Conservation (phyloP, 2,888 invertebrate genomes). For the Stenodera caucasica region DNA sequence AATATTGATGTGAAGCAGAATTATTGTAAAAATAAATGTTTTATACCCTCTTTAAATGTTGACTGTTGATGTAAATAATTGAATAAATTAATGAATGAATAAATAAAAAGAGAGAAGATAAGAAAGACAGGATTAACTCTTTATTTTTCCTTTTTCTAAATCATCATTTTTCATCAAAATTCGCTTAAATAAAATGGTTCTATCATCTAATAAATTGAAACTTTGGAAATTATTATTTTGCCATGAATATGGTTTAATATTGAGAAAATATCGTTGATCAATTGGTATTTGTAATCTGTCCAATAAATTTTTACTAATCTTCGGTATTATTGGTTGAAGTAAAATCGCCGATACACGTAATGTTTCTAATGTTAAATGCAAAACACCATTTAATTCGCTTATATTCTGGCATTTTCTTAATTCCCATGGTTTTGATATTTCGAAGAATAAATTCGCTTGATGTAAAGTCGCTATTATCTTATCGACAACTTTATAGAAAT, state of each 20-base stretch:
- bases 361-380: slow-evolving; percentile 84
- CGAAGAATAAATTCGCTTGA: slow-evolving; percentile 83
- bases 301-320: slow-evolving; percentile 67
- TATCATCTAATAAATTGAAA: slow-evolving; percentile 24
- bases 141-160: slow-evolving; percentile 12
- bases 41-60: slow-evolving; percentile 45
- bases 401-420: slow-evolving; percentile 66
- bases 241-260: slow-evolving; percentile 52
- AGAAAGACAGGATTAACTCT: slow-evolving; percentile 17
- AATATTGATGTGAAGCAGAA: slow-evolving; percentile 29
- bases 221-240: slow-evolving; percentile 34
- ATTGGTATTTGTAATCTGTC: slow-evolving; percentile 64
- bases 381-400: slow-evolving; percentile 68
- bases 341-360: slow-evolving; percentile 78
- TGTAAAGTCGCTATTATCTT: slow-evolving; percentile 73
- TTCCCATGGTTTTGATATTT: slow-evolving; percentile 86
- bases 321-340: slow-evolving; percentile 85
- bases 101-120: slow-evolving; percentile 22
- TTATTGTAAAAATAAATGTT: slow-evolving; percentile 42
- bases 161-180: slow-evolving; percentile 40
- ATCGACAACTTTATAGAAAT: slow-evolving; percentile 84
- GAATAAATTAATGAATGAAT: slow-evolving; percentile 11
- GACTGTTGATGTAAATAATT: slow-evolving; percentile 34
- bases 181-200: slow-evolving; percentile 46
- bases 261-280: slow-evolving; percentile 59